These are phyloP conservation scores for Poecilobothrus nobilitatus DNA, from an alignment of 2,888 invertebrate genomes.

Conservation along the genomic window DNA sequence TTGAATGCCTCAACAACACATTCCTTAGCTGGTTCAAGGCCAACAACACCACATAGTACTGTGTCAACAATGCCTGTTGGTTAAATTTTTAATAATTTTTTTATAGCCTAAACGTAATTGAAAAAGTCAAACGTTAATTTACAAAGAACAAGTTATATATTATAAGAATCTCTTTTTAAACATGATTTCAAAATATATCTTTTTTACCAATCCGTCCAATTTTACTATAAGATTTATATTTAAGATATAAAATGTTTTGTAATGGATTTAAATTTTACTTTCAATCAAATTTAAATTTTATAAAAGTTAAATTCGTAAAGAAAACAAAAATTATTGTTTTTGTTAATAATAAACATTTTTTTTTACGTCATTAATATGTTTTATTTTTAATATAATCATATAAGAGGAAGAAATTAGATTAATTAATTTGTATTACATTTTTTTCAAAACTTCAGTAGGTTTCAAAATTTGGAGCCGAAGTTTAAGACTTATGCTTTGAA, in stretches of 20 bases:
- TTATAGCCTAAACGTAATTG: background rate
- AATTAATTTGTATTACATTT: no score
- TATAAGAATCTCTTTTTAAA: background rate
- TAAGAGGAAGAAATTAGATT: no score
- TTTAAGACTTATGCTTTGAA: no score
- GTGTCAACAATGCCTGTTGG: conserved; percentile 80
- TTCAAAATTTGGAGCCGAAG: no score
- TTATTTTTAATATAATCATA: no score
- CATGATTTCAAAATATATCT: background rate
- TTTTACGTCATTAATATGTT: background rate
- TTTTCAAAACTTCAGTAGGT: no score
- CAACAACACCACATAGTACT: conserved; percentile 84
- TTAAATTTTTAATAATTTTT: conserved; percentile 35
- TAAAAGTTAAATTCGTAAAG: background rate
- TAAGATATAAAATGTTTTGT: background rate
- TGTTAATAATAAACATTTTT: background rate
- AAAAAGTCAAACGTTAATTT: background rate
- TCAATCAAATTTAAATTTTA: background rate
- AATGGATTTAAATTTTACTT: background rate
- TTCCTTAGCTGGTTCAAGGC: conserved; percentile 78
- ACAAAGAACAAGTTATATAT: background rate
- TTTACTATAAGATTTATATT: background rate
- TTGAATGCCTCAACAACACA: conserved; percentile 76
- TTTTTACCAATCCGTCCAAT: background rate
- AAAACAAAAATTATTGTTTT: background rate